Conservation (phyloP, 2,888 invertebrate genomes). For the Portevinia maculata region DNA sequence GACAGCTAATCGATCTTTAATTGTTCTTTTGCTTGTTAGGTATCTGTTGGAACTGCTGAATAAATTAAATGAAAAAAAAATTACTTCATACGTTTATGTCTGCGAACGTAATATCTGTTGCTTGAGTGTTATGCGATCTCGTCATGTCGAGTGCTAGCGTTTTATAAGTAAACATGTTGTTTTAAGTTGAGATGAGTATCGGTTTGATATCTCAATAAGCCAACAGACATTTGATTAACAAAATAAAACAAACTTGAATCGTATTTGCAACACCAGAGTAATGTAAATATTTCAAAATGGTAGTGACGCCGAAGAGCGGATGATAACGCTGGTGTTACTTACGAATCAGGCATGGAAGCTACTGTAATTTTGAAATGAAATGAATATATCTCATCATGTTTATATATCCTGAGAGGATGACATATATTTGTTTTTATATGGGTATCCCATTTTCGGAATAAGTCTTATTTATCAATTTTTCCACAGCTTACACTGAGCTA, state of each 20-base stretch:
- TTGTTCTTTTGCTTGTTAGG: not conserved
- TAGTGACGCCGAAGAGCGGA: too few relatives aligned
- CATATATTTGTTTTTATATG: too few relatives aligned
- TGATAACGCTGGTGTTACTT: too few relatives aligned
- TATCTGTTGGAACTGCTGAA: not conserved
- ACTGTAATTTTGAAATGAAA: too few relatives aligned
- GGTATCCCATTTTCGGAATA: too few relatives aligned
- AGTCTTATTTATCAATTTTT: too few relatives aligned
- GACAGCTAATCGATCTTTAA: conserved; percentile 32
- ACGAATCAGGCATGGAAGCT: too few relatives aligned
- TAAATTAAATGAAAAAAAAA: not conserved
- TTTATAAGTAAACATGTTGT: conserved; percentile 7
- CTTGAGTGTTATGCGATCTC: not conserved
- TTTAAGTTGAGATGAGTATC: conserved; percentile 19
- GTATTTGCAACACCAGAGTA: not conserved
- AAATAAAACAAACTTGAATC: conserved; percentile 20
- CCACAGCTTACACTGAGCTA: too few relatives aligned
- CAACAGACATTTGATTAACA: conserved; percentile 29
- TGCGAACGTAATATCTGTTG: not conserved
- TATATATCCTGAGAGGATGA: too few relatives aligned
- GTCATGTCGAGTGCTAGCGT: conserved; percentile 5
- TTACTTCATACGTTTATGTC: not conserved
- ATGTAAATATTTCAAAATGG: not conserved
- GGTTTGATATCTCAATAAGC: conserved; percentile 40
- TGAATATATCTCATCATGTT: too few relatives aligned